Percentiles rank a stretch among this genome's conserved stretches.
Conservation (phyloP, 1,140 invertebrate species). For the Ganaspis sp. region DNA sequence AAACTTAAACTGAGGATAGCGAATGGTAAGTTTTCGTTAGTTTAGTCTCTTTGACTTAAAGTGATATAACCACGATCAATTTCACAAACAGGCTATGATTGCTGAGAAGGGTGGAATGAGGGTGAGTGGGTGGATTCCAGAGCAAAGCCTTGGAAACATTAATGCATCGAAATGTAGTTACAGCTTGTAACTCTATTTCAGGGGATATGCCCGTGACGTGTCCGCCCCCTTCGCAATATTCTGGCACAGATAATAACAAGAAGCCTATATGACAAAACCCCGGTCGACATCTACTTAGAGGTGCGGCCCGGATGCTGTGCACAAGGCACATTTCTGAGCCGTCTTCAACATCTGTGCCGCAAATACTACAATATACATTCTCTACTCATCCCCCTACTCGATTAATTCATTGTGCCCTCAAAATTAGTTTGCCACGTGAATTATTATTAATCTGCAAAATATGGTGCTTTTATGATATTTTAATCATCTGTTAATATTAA, state of each 20-base stretch:
- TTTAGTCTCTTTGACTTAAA: slow-evolving; percentile 46
- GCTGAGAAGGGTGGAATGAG: slow-evolving; percentile 37
- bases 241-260: slow-evolving; percentile 49
- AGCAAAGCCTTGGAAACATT: slow-evolving; percentile 61
- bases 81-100: slow-evolving; percentile 43
- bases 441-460: too few relatives aligned
- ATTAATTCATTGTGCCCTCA: slow-evolving; percentile 55
- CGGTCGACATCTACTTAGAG: slow-evolving; percentile 36
- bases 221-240: slow-evolving; percentile 62
- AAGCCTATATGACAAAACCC: slow-evolving; percentile 45
- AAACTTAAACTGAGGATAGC: not conserved
- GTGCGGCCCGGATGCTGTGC: slow-evolving; percentile 46
- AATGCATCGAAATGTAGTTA: slow-evolving; percentile 74
- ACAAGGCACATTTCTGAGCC: slow-evolving; percentile 41
- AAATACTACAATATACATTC: slow-evolving; percentile 68
- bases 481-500: too few relatives aligned
- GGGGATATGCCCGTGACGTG: slow-evolving; percentile 61
- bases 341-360: slow-evolving; percentile 68
- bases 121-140: slow-evolving; percentile 47
- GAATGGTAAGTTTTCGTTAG: slow-evolving; percentile 44
- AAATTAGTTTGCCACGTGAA: not conserved
- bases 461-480: too few relatives aligned
- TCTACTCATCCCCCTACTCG: slow-evolving; percentile 46
- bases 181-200: slow-evolving; percentile 74
- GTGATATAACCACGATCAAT: slow-evolving; percentile 66